Conservation (phyloP, 2,888 invertebrate species). For the Beris chalybata region DNA sequence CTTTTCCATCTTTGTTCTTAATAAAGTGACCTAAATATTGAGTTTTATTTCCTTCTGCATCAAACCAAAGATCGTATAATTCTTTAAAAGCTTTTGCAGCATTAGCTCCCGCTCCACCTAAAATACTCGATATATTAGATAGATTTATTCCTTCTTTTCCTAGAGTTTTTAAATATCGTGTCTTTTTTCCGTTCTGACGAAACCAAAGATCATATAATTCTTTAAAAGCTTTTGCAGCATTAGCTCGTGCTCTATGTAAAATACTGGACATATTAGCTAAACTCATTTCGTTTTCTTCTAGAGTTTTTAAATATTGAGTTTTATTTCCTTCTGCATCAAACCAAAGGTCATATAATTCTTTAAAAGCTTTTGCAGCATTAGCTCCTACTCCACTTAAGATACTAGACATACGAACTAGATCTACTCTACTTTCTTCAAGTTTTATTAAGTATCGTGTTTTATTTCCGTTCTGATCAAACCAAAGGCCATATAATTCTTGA, state of each 20-base stretch:
- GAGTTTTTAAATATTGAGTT: conserved; percentile 29
- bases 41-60: conserved; percentile 28
- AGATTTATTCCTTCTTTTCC: conserved; percentile 13
- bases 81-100: conserved; percentile 45
- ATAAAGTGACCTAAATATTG: conserved; percentile 1
- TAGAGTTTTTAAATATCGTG: conserved; percentile 16
- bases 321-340: conserved; percentile 38
- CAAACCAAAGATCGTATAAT: conserved; percentile 43
- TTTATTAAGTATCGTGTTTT: conserved; percentile 14
- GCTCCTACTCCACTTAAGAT: conserved; percentile 42
- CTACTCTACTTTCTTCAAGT: conserved; percentile 12
- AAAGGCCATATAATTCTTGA: too few species aligned
- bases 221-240: conserved; percentile 22
- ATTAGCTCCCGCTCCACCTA: conserved; percentile 24
- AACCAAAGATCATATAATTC: conserved; percentile 20
- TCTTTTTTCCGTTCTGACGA: conserved; percentile 9
- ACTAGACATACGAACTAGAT: conserved; percentile 35
- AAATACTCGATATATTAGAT: conserved; percentile 16
- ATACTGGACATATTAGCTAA: conserved; percentile 16
- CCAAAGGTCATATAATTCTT: conserved; percentile 40
- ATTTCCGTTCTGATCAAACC: too few species aligned
- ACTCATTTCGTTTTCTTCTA: conserved; percentile 11
- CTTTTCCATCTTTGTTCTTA: too few species aligned
- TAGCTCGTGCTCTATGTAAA: conserved; percentile 38
- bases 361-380: conserved; percentile 40